These are phyloP conservation scores for Cantharis nigra DNA, from an alignment of 2,888 invertebrate species.

Conservation along the genomic window DNA sequence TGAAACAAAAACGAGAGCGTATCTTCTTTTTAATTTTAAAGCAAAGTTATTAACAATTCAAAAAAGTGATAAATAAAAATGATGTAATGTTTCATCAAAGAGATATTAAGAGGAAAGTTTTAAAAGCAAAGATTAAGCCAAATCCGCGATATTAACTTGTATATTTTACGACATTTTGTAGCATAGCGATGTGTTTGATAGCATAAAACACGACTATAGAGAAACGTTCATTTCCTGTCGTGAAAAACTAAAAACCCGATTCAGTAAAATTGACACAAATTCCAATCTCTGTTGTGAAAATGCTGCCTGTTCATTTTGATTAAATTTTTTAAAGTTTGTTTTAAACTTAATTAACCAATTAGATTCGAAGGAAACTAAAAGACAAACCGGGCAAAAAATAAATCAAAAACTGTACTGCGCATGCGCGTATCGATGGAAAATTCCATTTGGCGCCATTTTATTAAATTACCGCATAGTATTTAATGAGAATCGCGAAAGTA, in stretches of 20 bases:
- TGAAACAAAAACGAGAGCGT: not conserved
- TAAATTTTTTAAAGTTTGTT: not conserved
- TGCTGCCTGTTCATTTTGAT: not conserved
- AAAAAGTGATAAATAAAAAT: not conserved
- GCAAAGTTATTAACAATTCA: not conserved
- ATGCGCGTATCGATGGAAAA: not conserved
- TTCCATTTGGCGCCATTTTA: not conserved
- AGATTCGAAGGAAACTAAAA: not conserved
- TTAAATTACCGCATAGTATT: not conserved
- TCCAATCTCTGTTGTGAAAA: not conserved
- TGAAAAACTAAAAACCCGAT: not conserved
- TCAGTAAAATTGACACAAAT: not conserved
- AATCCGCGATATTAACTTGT: constrained; percentile 27
- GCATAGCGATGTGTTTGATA: constrained; percentile 29
- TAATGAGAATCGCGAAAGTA: not conserved
- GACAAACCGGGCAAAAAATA: not conserved
- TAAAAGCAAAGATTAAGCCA: constrained; percentile 22
- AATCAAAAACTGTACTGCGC: not conserved
- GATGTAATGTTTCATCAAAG: not conserved
- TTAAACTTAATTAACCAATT: not conserved
- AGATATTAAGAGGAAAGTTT: constrained; percentile 2
- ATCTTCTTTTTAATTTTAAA: not conserved
- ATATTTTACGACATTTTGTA: constrained; percentile 30
- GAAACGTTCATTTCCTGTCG: constrained; percentile 23
- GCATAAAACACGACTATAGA: constrained; percentile 30